Conservation (phyloP, 2,888 invertebrate genomes). For the Arge pagana region DNA sequence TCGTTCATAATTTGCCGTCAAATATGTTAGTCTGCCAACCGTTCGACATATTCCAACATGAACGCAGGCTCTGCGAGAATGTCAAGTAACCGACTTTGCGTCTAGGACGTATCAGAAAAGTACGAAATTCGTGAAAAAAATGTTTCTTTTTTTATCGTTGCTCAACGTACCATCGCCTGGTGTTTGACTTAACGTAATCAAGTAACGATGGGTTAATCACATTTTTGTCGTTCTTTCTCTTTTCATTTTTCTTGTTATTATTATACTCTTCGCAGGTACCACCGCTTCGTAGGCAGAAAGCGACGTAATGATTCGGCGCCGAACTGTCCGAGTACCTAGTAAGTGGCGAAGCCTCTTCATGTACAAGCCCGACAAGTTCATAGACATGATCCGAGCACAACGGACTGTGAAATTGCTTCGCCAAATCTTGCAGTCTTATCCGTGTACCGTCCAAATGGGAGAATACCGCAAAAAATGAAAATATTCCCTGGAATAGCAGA, state of each 20-base stretch:
- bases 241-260: neutral
- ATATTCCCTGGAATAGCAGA: too few relatives aligned
- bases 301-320: neutral
- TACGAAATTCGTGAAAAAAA: neutral
- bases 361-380: slow-evolving; percentile 1
- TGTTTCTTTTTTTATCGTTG: too few relatives aligned
- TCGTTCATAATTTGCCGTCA: too few relatives aligned
- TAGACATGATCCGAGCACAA: neutral
- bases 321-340: neutral
- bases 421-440: neutral
- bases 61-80: too few relatives aligned
- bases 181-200: neutral
- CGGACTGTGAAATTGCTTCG: neutral
- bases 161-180: too few relatives aligned
- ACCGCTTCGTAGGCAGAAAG: neutral
- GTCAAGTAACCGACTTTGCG: too few relatives aligned
- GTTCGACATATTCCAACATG: too few relatives aligned
- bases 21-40: too few relatives aligned
- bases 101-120: neutral
- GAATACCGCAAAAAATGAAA: slow-evolving; percentile 1
- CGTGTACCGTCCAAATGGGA: neutral
- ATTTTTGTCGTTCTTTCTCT: neutral
- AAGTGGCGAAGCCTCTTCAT: neutral
- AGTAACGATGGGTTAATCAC: neutral
- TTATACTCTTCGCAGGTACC: slow-evolving; percentile 6